Base-by-base conservation (phyloP, 2,888 invertebrate species). In the Drosophila paracracens region DNA sequence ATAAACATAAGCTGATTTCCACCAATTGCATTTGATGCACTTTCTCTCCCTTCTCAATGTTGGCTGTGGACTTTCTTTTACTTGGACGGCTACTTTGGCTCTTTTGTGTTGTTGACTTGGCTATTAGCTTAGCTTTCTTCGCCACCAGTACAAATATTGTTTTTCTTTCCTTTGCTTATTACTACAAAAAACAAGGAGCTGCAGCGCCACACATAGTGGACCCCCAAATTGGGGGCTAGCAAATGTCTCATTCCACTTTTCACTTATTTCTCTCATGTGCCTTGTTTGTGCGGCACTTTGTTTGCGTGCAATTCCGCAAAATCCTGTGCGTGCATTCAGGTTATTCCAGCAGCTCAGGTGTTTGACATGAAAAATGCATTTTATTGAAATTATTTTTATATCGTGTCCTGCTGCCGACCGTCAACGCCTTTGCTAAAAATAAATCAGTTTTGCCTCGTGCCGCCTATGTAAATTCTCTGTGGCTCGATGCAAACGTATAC, bases 291-390 rank as follows among this genome's bases (percentile, higher is more conserved):
- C 67, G 25, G 51, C 89, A 82, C 66, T 89, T 85, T 89, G 85
- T 89, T 85, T 85, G 85, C 86, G 73, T 90, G 90, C 90, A 90
- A 88, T 87, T 87, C 76, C 88, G 60, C 67, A 88, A 87, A 88
- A 82, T 88, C 90, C 90, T 89, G 90, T 89, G 87, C 90, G 90
- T 91, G 91, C 91, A 90, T 76, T 91, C 89, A 74, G 86, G 83
- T 90, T 90, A 88, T 84, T 91, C 81, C 81, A 79, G 69, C 86
- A 84, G 91, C 91, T 91, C 90, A 91, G 80, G 81, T 88, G 81
- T 85, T 89, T 88, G 90, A 86, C 91, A 91, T 91, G 91, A 91
- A 91, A 91, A 91, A 82, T 90, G 90, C 90, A 91, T 91, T 91
- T 84, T 89, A 89, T 90, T 82, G 82, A 89, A 86, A 91, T 91